A percentile compares a stretch with the other conserved stretches of the same genome.
phyloP scores from a whole-genome alignment of 2,888 invertebrate species.

The Drosophila nr. perissopoda region DNA sequence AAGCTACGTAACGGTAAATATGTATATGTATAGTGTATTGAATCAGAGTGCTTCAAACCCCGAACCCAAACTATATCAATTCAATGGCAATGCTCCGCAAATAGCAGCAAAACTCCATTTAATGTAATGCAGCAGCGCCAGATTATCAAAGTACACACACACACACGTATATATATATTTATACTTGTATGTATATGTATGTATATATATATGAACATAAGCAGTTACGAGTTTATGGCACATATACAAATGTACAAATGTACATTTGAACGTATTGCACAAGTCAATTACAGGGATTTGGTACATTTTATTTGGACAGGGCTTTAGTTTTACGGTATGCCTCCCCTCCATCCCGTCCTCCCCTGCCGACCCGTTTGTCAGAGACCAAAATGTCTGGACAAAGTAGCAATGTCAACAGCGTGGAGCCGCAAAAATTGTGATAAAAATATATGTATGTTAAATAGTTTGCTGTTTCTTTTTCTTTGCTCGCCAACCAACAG shows the following conservation, averaged over 20 bases:
- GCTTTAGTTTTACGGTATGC: conserved; percentile 61
- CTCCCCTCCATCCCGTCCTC: background rate
- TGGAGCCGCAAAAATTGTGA: conserved; percentile 72
- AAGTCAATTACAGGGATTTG: conserved; percentile 76
- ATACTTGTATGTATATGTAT: background rate
- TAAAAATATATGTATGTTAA: conserved; percentile 75
- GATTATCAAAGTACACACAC: conserved; percentile 43
- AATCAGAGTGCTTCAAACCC: background rate
- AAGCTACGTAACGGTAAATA: background rate
- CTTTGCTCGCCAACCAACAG: conserved; percentile 13
- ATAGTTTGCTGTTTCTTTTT: conserved; percentile 51
- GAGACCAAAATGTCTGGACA: conserved; percentile 38
- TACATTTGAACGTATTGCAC: conserved; percentile 66
- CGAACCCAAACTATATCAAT: background rate
- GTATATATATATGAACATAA: background rate
- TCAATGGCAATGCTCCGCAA: conserved; percentile 4
- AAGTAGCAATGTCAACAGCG: conserved; percentile 58
- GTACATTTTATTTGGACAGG: conserved; percentile 60
- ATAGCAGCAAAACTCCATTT: conserved; percentile 41
- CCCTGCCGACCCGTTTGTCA: background rate
- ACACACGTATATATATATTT: background rate
- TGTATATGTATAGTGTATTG: conserved; percentile 3
- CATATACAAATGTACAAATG: conserved; percentile 38
- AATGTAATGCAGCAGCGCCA: conserved; percentile 49
- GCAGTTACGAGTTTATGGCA: conserved; percentile 25